Evolutionary conservation across 2,888 invertebrate genomes (phyloP), one percentile per base, ranked within the genome.

Genomic region (Ectemnius continuus): DNA sequence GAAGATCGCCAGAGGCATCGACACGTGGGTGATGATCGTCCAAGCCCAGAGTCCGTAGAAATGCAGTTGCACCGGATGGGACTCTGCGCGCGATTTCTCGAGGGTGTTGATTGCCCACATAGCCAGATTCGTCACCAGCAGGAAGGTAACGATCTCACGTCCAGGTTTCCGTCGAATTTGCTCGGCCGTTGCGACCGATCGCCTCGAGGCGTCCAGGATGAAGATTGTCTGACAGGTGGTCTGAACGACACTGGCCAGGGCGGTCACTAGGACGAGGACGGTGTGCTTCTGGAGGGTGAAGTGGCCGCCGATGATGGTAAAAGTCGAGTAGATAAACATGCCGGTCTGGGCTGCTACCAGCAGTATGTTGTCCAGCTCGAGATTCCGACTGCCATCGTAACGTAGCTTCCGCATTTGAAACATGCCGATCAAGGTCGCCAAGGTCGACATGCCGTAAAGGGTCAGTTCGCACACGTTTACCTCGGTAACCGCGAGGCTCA

Each of bases 31-130:
- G 75, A 98, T 97, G 75, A 98, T 97, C 14, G 97, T 97, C 98
- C 98, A 98, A 46, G 97, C 97, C 97, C 97, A 97, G 52, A 97
- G 92, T 0, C 97, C 97, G 86, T 97, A 98, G 91, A 98, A 98
- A 87, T 97, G 95, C 80, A 97, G 91, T 91, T 98, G 98, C 58
- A 97, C 96, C 8, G 97, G 97, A 90, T 97, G 97, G 5, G 97
- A 97, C 87, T 97, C 97, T 0, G 97, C 96, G 23, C 97, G 93
- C 0, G 97, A 96, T 85, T 97, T 97, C 90, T 98, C 97, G 87
- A 98, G 92, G 0, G 97, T 97, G 88, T 97, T 97, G 79, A 98
- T 96, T 8, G 97, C 96, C 97, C 97, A 97, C 97, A 97, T 96
- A 20, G 97, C 97, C 84, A 98, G 91, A 91, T 98, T 98, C 0